Base-by-base conservation (phyloP, 2,797 vertebrate genomes). In the Alauda arvensis region DNA sequence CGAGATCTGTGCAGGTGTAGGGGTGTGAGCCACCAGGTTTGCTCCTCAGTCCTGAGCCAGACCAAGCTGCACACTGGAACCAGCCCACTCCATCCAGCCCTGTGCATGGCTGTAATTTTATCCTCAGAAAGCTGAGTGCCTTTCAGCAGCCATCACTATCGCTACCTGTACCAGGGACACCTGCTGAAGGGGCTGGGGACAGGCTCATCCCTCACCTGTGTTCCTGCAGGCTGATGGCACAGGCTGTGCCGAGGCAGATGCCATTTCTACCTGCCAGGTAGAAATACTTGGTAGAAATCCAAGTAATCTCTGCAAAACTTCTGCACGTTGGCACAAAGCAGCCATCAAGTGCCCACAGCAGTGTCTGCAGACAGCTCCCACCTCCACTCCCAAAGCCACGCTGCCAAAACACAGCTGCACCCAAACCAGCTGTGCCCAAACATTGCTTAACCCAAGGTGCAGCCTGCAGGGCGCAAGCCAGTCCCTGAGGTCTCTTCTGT, bases 131-230 rank as follows among this genome's bases (percentile, higher is more conserved):
- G 33, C 46, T 2, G 23, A 34, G 25, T 4, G 3, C 23, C n/a
- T 16, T 53, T 72, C 53, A n/a, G 3, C 45, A 69, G 31, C 37
- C 37, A 37, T 37, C 37, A 40, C 40, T 52, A 37, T 18, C 20
- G 16, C 62, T 6, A 1, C 8, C 37, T 11, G 10, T 18, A 59
- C 45, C 45, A 12, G 8, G 45, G 63, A 72, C 51, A 33, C 6
- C 37, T n/a, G 43, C 43, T 39, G 5, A 53, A 51, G 37, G 28
- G 16, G 18, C 76, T 33, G 51, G 57, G 60, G 23, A 52, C 42
- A 25, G 70, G 53, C 26, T 87, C 34, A 33, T 0, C 0, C n/a
- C 39, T 53, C 0, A 0, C 3, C 67, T 14, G 18, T 10, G 2
- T 4, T 42, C 77, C 49, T 5, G 2, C 3, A 2, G 46, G 34